These are phyloP conservation scores for Caenorhabditis sp. DNA, from an alignment of 2,888 invertebrate species.

Conservation along the genomic window DNA sequence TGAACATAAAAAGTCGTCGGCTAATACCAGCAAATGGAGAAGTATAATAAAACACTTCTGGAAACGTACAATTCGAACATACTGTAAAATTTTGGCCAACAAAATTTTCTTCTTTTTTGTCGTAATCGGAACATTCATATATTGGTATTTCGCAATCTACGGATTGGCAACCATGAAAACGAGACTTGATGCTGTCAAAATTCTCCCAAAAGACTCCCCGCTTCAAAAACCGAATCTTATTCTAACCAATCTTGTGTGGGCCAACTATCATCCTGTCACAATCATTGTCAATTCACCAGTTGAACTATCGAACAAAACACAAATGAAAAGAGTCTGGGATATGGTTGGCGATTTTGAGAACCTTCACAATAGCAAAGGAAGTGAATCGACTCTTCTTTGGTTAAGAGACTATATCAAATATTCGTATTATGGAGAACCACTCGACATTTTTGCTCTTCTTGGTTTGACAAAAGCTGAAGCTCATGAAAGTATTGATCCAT, in stretches of 20 bases:
- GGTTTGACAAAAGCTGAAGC: constrained; percentile 34
- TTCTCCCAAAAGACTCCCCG: constrained; percentile 65
- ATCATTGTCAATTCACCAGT: constrained; percentile 62
- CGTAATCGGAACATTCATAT: constrained; percentile 45
- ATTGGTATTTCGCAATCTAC: constrained; percentile 56
- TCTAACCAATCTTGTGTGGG: constrained; percentile 65
- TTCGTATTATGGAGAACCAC: constrained; percentile 52
- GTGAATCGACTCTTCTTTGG: constrained; percentile 64
- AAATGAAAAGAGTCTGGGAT: constrained; percentile 55
- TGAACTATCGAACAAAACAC: constrained; percentile 49
- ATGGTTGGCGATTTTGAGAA: constrained; percentile 65
- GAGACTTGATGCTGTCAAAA: constrained; percentile 65
- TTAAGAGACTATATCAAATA: constrained; percentile 64
- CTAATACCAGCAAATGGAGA: constrained; percentile 45
- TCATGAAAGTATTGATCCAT: constrained; percentile 39
- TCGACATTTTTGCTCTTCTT: constrained; percentile 30
- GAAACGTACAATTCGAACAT: constrained; percentile 45
- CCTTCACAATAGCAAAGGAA: constrained; percentile 59
- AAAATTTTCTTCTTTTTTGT: constrained; percentile 50
- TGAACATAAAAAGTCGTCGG: constrained; percentile 45
- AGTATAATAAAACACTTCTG: constrained; percentile 17
- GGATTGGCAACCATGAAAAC: constrained; percentile 56
- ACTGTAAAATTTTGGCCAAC: constrained; percentile 55
- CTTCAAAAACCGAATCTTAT: constrained; percentile 64
- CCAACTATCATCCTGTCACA: constrained; percentile 68